Evolutionary conservation across 2,888 invertebrate species (phyloP).

Genomic region (Drosophila tripunctata): DNA sequence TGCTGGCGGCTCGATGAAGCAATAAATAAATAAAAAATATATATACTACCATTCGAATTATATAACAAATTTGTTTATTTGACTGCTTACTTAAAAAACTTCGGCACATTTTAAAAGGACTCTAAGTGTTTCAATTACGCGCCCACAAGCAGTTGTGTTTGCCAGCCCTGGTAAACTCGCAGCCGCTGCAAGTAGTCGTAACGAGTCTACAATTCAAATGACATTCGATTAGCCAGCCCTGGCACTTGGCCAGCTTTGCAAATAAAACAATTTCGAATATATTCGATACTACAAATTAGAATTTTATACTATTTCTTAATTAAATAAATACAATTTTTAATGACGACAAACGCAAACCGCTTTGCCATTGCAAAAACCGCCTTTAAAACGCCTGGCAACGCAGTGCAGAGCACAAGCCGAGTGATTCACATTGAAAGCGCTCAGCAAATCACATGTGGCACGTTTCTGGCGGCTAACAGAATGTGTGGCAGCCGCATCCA

Average conservation of each 20-base stretch:
- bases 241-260: neutral
- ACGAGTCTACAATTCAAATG: neutral
- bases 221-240: too few species aligned
- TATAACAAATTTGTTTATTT: neutral
- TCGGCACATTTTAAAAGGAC: neutral
- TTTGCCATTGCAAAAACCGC: conserved; percentile 83
- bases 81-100: neutral
- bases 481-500: neutral
- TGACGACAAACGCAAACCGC: conserved; percentile 83
- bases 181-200: neutral
- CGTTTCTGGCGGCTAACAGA: conserved; percentile 79
- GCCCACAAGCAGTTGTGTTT: too few species aligned
- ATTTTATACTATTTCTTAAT: neutral
- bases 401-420: conserved; percentile 84
- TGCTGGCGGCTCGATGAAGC: conserved; percentile 54
- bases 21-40: conserved; percentile 47
- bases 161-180: too few species aligned
- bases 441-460: conserved; percentile 84
- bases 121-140: neutral
- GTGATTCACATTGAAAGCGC: conserved; percentile 68
- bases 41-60: conserved; percentile 25
- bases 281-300: too few species aligned
- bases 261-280: neutral
- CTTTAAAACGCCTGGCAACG: conserved; percentile 72
- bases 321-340: conserved; percentile 19